Base-by-base conservation (phyloP, 2,888 invertebrate species). In the Luffia ferchaultella region DNA sequence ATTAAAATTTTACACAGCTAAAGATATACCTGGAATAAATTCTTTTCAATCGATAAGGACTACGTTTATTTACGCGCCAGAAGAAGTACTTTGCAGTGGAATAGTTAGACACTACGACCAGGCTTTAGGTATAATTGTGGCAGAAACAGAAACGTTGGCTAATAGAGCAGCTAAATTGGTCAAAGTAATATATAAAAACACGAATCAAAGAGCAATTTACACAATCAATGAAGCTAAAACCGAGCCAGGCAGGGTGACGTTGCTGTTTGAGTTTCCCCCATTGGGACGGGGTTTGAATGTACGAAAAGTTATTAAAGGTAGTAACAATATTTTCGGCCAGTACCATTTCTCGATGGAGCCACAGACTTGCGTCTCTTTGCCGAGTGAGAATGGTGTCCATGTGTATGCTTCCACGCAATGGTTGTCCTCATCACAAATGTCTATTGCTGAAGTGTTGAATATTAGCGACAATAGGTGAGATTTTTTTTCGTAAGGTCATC, bases 301-400 rank as follows among this genome's bases (percentile, higher is more conserved):
- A 1, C 72, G 76, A 30, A 79, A 76, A 52, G 73, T 85, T 0
- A 68, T 89, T 5, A 87, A 85, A 52, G 49, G 49, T 43, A 19
- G 18, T 20, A 49, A 86, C 43, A 70, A 80, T 45, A 71, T 84
- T 48, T 87, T 79, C 2, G 63, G 74, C 16, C 93, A 93, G 62
- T 91, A 90, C 60, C 90, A 90, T 63, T 91, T 85, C 56, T 84
- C 87, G 1, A 89, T 92, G 90, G 93, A 93, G 67, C 86, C 87
- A 0, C 85, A 88, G 44, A 73, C 79, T 3, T 84, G 86, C 54
- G 70, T 88, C 0, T 85, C 86, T 12, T 67, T 85, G 40, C 92
- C 92, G 0, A 68, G 74, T 20, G 92, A 92, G 58, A 89, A 90
- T 60, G 89, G 89, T 1, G 68, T 91, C 53, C 87, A 90, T 48